Evolutionary conservation across 2,888 invertebrate species (phyloP).

Genomic region (Stenichneumon culpator): DNA sequence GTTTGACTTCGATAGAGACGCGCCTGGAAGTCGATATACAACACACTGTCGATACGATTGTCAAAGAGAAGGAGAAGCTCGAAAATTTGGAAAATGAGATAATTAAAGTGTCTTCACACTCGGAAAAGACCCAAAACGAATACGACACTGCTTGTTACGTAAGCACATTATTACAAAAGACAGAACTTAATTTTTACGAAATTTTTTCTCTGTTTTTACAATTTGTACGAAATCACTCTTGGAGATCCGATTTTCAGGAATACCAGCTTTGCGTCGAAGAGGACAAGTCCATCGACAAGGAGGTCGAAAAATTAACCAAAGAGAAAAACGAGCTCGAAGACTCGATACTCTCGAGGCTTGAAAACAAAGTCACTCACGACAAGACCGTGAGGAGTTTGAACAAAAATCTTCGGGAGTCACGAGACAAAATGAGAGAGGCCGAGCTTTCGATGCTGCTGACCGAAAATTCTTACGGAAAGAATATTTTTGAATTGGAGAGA

Average conservation of each 20-base stretch:
- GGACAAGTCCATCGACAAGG: conserved; percentile 84
- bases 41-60: conserved; percentile 81
- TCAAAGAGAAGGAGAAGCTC: conserved; percentile 87
- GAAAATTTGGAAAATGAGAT: conserved; percentile 86
- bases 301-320: conserved; percentile 86
- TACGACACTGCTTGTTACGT: conserved; percentile 84
- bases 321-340: conserved; percentile 89
- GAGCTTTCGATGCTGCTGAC: conserved; percentile 87
- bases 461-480: conserved; percentile 88
- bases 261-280: conserved; percentile 85
- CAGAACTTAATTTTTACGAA: background rate
- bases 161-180: conserved; percentile 56
- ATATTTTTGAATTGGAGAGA: conserved; percentile 87
- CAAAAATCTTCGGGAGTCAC: conserved; percentile 85
- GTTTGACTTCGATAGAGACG: conserved; percentile 87
- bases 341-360: conserved; percentile 88
- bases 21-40: conserved; percentile 87
- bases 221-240: background rate
- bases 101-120: conserved; percentile 86
- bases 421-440: conserved; percentile 85
- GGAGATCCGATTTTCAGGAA: conserved; percentile 82
- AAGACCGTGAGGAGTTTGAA: conserved; percentile 88
- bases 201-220: background rate
- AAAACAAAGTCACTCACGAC: conserved; percentile 90
- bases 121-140: conserved; percentile 89